These are phyloP conservation scores for Acromyrmex charruanus DNA, from an alignment of 1,140 invertebrate genomes.

Conservation along the genomic window DNA sequence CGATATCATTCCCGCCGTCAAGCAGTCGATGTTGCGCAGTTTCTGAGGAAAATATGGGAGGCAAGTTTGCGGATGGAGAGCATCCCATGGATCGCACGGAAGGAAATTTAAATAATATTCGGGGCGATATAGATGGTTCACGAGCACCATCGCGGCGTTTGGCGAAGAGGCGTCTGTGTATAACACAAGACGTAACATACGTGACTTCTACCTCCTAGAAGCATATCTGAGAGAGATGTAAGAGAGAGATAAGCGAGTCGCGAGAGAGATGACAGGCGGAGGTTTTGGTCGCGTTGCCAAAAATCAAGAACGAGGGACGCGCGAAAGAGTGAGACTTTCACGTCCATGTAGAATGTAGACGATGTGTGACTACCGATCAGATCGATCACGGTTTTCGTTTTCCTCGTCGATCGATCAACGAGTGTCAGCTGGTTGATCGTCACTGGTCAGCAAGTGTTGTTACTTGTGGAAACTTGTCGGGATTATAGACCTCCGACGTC, in stretches of 20 bases:
- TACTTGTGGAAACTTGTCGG: conserved; percentile 47
- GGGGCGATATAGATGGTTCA: neutral
- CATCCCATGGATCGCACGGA: neutral
- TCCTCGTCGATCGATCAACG: conserved; percentile 54
- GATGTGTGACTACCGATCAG: conserved; percentile 24
- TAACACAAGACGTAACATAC: conserved; percentile 32
- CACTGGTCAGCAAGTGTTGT: conserved; percentile 1
- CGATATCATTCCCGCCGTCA: conserved; percentile 25
- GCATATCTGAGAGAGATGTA: neutral
- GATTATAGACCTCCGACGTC: conserved; percentile 56
- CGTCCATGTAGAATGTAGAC: neutral
- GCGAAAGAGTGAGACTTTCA: neutral
- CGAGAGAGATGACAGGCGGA: neutral
- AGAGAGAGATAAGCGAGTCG: conserved; percentile 6
- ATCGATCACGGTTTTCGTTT: conserved; percentile 38
- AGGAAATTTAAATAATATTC: conserved; percentile 36
- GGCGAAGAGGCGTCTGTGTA: conserved; percentile 9
- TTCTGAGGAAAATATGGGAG: neutral
- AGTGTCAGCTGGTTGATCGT: neutral
- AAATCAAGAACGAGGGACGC: conserved; percentile 28
- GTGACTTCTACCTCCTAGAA: neutral
- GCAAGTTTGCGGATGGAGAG: neutral
- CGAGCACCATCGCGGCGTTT: neutral
- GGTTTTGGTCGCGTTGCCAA: neutral
- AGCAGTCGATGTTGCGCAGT: neutral